Conservation (phyloP, 2,888 invertebrate genomes). For the Standfussiana lucernea region DNA sequence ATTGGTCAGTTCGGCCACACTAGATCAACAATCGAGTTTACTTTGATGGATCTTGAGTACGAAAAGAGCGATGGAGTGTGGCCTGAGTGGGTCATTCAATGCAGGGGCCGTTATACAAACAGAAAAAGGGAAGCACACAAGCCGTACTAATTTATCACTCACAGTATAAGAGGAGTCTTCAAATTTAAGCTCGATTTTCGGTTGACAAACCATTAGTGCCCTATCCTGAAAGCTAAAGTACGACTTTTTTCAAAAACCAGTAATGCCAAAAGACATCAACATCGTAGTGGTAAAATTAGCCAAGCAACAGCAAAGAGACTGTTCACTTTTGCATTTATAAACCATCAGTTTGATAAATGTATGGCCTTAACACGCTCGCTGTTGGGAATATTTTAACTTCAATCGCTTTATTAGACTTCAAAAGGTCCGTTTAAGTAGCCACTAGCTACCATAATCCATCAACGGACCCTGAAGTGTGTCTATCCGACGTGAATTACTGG, state of each 20-base stretch:
- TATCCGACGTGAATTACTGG: too few species aligned
- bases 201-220: neutral
- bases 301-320: neutral
- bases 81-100: constrained; percentile 49
- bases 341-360: constrained; percentile 22
- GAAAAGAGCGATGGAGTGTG: constrained; percentile 29
- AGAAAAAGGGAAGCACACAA: constrained; percentile 9
- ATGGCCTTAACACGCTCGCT: constrained; percentile 1
- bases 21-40: constrained; percentile 41
- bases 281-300: neutral
- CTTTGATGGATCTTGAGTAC: constrained; percentile 48
- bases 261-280: neutral
- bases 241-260: too few species aligned
- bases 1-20: constrained; percentile 22
- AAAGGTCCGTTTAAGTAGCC: constrained; percentile 15
- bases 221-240: neutral
- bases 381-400: constrained; percentile 45
- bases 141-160: constrained; percentile 24
- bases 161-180: neutral
- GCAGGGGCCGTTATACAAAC: constrained; percentile 45
- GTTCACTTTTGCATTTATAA: constrained; percentile 1
- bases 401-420: constrained; percentile 42
- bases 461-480: constrained; percentile 17
- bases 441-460: constrained; percentile 32
- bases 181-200: neutral